Conservation (phyloP, 2,888 invertebrate genomes). For the Caenorhabditis uteleia region DNA sequence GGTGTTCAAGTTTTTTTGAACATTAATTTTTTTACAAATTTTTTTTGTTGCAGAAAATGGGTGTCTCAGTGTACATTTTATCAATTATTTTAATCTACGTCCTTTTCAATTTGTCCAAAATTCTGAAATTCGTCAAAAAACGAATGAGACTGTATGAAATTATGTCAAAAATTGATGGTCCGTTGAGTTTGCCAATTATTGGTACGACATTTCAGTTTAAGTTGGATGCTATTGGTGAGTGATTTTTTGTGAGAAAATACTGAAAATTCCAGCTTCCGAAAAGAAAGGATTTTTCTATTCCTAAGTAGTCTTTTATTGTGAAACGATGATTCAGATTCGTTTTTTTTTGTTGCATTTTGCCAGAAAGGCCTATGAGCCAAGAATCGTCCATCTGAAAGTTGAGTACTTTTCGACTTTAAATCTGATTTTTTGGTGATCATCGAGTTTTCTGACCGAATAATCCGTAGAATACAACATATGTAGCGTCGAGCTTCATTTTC, state of each 20-base stretch:
- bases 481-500: too few relatives aligned
- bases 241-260: background rate
- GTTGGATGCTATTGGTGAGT: slow-evolving; percentile 50
- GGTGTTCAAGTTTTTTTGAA: background rate
- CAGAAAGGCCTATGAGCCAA: too few relatives aligned
- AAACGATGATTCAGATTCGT: too few relatives aligned
- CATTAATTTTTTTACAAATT: background rate
- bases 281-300: too few relatives aligned
- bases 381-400: too few relatives aligned
- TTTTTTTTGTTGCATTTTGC: too few relatives aligned
- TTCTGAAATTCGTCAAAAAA: slow-evolving; percentile 19
- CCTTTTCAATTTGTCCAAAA: slow-evolving; percentile 11
- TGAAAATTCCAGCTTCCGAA: too few relatives aligned
- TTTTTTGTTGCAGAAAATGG: slow-evolving; percentile 16
- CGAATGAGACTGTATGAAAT: slow-evolving; percentile 13
- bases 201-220: slow-evolving; percentile 60
- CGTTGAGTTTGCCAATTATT: slow-evolving; percentile 55
- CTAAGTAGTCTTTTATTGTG: too few relatives aligned
- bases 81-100: slow-evolving; percentile 17
- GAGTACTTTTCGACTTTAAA: too few relatives aligned
- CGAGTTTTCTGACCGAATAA: too few relatives aligned
- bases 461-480: too few relatives aligned
- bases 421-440: too few relatives aligned
- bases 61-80: slow-evolving; percentile 19
- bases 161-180: slow-evolving; percentile 53